These are phyloP conservation scores for Halotydeus destructor DNA, from an alignment of 1,140 invertebrate species.

Conservation along the genomic window DNA sequence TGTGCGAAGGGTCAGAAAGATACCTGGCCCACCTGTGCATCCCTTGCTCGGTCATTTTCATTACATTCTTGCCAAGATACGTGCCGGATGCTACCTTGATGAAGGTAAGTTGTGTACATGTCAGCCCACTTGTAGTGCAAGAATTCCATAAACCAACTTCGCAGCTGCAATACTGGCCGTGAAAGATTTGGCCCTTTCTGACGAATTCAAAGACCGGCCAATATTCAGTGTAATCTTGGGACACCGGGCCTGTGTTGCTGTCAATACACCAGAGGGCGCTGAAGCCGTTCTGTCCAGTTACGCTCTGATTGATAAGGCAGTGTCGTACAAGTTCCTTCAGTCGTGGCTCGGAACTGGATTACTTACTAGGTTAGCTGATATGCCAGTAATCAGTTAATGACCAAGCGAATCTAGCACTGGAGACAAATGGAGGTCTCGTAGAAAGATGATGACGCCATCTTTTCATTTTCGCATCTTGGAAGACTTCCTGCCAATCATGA, in stretches of 20 bases:
- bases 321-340: slow-evolving; percentile 46
- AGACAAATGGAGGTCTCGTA: slow-evolving; percentile 37
- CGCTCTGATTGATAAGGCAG: slow-evolving; percentile 56
- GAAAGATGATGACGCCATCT: slow-evolving; percentile 40
- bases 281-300: slow-evolving; percentile 39
- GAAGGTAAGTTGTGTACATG: too few species aligned
- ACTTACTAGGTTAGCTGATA: slow-evolving; percentile 41
- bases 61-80: too few species aligned
- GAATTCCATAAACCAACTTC: slow-evolving; percentile 16
- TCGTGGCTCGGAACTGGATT: slow-evolving; percentile 67
- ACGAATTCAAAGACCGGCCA: too few species aligned
- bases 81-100: background rate
- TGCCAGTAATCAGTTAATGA: too few species aligned
- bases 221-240: slow-evolving; percentile 19
- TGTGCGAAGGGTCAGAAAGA: too few species aligned
- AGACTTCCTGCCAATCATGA: slow-evolving; percentile 36
- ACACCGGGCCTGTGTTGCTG: slow-evolving; percentile 15
- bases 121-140: too few species aligned
- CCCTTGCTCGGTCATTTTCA: too few species aligned
- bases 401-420: slow-evolving; percentile 46
- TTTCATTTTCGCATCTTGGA: slow-evolving; percentile 43
- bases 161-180: slow-evolving; percentile 15
- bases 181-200: too few species aligned
- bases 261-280: slow-evolving; percentile 18
- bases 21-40: too few species aligned